Evolutionary conservation across 2,113 vertebrate genomes (phyloP).

Genomic region (Bucco capensis): DNA sequence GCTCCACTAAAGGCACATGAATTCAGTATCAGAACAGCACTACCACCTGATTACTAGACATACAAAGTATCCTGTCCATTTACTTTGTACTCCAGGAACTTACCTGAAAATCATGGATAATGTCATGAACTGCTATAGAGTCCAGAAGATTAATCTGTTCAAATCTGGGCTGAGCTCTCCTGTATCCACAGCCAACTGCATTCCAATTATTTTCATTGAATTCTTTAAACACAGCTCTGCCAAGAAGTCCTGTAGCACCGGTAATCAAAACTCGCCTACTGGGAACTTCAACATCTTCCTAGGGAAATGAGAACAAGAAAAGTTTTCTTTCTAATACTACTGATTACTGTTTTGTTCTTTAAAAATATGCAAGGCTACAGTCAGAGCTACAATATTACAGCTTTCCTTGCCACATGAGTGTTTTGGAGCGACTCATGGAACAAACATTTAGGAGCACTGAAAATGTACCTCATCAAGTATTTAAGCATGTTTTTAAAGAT

Average conservation of each 20-base stretch:
- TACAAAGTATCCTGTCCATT: neutral
- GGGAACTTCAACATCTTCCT: slow-evolving; percentile 81
- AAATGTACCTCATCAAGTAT: neutral
- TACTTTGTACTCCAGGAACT: neutral
- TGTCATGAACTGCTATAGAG: slow-evolving; percentile 77
- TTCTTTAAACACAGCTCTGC: slow-evolving; percentile 88
- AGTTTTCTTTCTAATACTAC: neutral
- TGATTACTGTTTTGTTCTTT: neutral
- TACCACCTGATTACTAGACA: neutral
- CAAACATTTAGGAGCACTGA: neutral
- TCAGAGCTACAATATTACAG: neutral
- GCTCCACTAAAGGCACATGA: neutral
- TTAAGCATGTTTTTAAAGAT: neutral
- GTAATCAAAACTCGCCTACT: slow-evolving; percentile 83
- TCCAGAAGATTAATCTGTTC: slow-evolving; percentile 88
- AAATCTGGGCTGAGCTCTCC: slow-evolving; percentile 84
- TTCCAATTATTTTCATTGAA: slow-evolving; percentile 85
- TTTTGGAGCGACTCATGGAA: neutral
- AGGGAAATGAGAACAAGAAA: neutral
- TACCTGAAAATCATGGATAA: slow-evolving; percentile 89
- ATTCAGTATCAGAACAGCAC: neutral
- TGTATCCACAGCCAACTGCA: slow-evolving; percentile 83
- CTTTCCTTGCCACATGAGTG: neutral
- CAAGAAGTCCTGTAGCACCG: slow-evolving; percentile 91
- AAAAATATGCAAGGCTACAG: neutral